These are phyloP conservation scores for Emydura subglobosa DNA, from an alignment of 2,113 vertebrate species.

Conservation along the genomic window DNA sequence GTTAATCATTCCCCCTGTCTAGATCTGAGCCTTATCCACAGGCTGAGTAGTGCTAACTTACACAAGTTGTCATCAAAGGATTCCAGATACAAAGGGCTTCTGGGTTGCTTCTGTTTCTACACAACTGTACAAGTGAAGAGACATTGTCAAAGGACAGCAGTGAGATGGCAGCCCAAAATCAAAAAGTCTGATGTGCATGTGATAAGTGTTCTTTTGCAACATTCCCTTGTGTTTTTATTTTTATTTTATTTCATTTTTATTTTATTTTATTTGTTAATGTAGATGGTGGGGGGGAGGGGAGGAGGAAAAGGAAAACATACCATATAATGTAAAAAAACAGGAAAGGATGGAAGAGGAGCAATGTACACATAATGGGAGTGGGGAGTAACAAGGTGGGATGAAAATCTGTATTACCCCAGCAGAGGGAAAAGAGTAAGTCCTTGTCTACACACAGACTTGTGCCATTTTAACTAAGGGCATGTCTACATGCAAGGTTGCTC, in stretches of 20 bases:
- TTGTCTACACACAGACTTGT: neutral
- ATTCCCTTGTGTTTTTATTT: neutral
- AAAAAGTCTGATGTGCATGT: neutral
- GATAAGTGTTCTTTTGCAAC: neutral
- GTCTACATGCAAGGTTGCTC: neutral
- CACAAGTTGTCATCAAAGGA: neutral
- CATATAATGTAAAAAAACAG: neutral
- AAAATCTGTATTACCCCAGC: neutral
- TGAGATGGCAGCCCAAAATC: neutral
- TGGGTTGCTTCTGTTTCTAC: neutral
- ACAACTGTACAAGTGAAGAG: neutral
- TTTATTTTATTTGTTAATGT: neutral
- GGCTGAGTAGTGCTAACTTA: neutral
- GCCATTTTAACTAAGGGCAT: neutral
- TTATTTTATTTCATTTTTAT: neutral
- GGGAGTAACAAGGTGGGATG: neutral
- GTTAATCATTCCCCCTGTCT: neutral
- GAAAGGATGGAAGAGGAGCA: neutral
- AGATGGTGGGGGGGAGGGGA: neutral
- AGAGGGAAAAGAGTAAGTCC: neutral
- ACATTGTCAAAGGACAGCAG: neutral
- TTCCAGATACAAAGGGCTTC: neutral
- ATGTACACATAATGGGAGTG: neutral
- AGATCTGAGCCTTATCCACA: neutral
- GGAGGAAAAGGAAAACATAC: neutral